Conservation (phyloP, 2,797 vertebrate genomes). For the Falco cherrug region DNA sequence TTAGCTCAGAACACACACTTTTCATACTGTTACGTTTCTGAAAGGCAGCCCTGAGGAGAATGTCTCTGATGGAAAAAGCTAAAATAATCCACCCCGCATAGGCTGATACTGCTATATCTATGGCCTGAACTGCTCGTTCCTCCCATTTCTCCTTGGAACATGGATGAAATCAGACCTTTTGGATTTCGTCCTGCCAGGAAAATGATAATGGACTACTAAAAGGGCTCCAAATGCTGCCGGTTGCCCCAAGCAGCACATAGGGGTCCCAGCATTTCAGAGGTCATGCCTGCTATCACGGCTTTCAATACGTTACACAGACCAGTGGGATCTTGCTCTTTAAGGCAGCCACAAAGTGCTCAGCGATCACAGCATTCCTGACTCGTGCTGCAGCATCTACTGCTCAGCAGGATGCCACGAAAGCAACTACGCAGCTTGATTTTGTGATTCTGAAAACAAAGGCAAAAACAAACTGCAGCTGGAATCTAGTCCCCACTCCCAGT, state of each 20-base stretch:
- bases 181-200: neutral
- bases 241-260: neutral
- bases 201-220: neutral
- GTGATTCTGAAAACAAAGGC: neutral
- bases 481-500: neutral
- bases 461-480: neutral
- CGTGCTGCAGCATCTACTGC: neutral
- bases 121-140: neutral
- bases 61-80: neutral
- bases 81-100: neutral
- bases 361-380: neutral
- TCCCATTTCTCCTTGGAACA: neutral
- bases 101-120: neutral
- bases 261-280: neutral
- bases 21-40: neutral
- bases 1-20: neutral
- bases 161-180: neutral
- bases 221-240: neutral
- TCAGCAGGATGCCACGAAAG: rapidly evolving
- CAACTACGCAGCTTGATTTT: neutral
- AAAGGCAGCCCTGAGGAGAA: neutral
- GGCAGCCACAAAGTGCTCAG: neutral
- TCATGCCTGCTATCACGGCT: neutral
- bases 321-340: neutral
- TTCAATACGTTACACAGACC: neutral